Base-by-base conservation (phyloP, 2,888 invertebrate species). In the Quadriops clusia region DNA sequence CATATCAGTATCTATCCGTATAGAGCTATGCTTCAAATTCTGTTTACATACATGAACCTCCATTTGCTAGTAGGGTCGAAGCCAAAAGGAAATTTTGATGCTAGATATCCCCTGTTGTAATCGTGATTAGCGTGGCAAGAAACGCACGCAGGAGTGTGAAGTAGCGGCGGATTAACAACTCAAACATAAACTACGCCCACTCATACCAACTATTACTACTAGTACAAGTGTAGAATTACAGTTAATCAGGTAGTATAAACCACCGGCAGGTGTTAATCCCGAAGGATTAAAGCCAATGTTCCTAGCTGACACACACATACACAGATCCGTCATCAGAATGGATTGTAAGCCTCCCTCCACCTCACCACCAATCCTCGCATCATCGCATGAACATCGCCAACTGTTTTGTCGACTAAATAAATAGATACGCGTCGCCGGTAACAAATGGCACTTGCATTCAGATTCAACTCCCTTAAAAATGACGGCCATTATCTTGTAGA, bases 391-490 rank as follows among this genome's bases (percentile, higher is more conserved):
- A 41, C 36, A 38, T 32, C 36, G 41, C 41, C 43, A 40, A 43
- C 44, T 45, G 48, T 47, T 49, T 47, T 49, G 50, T 50, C 53
- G 50, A 46, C 45, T 42, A 49, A 40, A 57, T 56, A 52, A 56
- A 57, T 57, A 53, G 54, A 52, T 49, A 50, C 51, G 53, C 50
- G 54, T 56, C 54, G 46, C 43, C 47, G 43, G 38, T 47, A 53
- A 54, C 55, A 54, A 57, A 55, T 55, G 53, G 50, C 48, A 37
- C 44, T 40, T 43, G 52, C 47, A 50, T 53, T 50, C 47, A 49
- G 49, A 50, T 50, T 51, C 49, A 47, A 44, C 54, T 53, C 53
- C 50, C 54, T 58, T 58, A 58, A 60, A 58, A 58, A 58, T 60
- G 57, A 56, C 50, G 47, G 47, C 58, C 50, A 60, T 58, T 58